These are phyloP conservation scores for Andrena bicolor DNA, from an alignment of 2,888 invertebrate species.

Conservation along the genomic window DNA sequence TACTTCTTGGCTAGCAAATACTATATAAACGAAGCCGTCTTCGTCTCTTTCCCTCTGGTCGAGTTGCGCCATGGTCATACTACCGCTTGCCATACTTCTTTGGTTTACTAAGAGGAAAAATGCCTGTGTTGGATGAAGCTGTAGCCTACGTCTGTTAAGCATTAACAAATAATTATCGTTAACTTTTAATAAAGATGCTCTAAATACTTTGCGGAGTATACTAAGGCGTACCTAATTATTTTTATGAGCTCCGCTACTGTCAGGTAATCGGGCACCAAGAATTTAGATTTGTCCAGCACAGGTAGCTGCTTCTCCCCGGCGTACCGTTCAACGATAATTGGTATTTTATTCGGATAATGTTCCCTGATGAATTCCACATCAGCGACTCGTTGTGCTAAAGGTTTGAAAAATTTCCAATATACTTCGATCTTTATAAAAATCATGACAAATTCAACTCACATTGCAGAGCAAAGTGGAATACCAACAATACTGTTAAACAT, in stretches of 20 bases:
- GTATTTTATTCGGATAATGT: slow-evolving; percentile 82
- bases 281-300: slow-evolving; percentile 93
- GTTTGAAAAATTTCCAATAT: slow-evolving; percentile 4
- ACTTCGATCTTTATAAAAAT: neutral
- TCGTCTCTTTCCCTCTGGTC: slow-evolving; percentile 91
- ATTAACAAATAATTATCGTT: slow-evolving; percentile 24
- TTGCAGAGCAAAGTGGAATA: neutral
- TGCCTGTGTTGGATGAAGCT: slow-evolving; percentile 89
- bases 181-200: neutral
- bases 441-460: neutral
- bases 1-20: slow-evolving; percentile 96
- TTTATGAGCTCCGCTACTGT: slow-evolving; percentile 95
- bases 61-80: slow-evolving; percentile 92
- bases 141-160: slow-evolving; percentile 86
- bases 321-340: slow-evolving; percentile 94
- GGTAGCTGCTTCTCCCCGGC: slow-evolving; percentile 92
- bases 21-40: slow-evolving; percentile 95
- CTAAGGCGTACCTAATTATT: slow-evolving; percentile 90
- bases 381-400: slow-evolving; percentile 77
- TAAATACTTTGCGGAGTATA: neutral
- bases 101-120: slow-evolving; percentile 94
- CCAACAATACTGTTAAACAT: neutral
- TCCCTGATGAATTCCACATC: slow-evolving; percentile 79
- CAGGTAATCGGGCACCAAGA: slow-evolving; percentile 95
- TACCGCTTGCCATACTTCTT: slow-evolving; percentile 92